Evolutionary conservation across 2,113 vertebrate genomes (phyloP), one percentile per base, ranked within the genome.

Genomic region (Pantherophis guttatus): DNA sequence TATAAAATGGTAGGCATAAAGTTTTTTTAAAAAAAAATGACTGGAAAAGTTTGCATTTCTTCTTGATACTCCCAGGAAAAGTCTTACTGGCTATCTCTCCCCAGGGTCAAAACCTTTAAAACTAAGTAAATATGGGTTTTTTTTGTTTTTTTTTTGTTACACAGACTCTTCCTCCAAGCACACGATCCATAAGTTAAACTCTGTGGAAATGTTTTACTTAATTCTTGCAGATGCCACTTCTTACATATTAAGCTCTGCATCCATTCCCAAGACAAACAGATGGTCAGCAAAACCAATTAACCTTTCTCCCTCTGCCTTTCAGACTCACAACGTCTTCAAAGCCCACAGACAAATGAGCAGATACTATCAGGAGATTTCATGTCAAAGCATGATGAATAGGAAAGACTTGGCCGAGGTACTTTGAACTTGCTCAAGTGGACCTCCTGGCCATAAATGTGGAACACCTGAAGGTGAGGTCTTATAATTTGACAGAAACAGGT

Each of bases 201-300:
- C 96, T 96, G 93, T 95, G 93, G 95, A 96, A 97, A 52, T 94
- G 95, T 97, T 96, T 96, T 97, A 97, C 96, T 96, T 96, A 97
- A 97, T 97, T 97, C 96, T 96, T 86, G 94, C 95, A 97, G 94
- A 95, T 95, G 97, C 94, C 89, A 94, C 96, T 97, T 97, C 97
- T 98, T 97, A 93, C 96, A 95, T 96, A 95, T 96, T 94, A 93
- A 95, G 96, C 96, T 96, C 95, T 75, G 94, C 91, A 62, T 95
- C 97, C 93, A 91, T 96, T 97, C 96, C 94, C 65, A 90, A 97
- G 93, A 97, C 96, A 97, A 98, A 97, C 98, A 99, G 98, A 98
- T 98, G 98, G 98, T 98, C 98, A 97, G 97, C 95, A 93, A 97
- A 99, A 98, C 97, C 97, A 98, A 97, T 98, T 98, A 98, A 98